Evolutionary conservation across 2,888 invertebrate genomes (phyloP), one percentile per base, ranked within the genome.

Genomic region (Sarcophaga subvicina): DNA sequence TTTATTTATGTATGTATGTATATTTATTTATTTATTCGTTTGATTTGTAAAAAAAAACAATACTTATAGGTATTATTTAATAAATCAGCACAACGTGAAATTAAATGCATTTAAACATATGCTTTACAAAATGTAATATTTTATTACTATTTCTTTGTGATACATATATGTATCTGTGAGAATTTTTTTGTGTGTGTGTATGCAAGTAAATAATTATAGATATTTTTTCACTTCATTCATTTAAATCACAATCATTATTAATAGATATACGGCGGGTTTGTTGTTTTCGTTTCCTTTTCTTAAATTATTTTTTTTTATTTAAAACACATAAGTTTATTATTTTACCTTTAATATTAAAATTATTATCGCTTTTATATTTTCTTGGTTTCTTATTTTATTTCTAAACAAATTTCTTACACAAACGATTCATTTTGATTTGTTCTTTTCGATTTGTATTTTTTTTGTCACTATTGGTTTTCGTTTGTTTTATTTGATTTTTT

Each of bases 161-260:
- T 37, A 49, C 14, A 49, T 14, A 49, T 49, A 49, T 49, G 6
- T 49, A 49, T 49, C 14, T 49, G 49, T 12, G 14, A 14, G 49
- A 49, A 49, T 14, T 14, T 49, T 14, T 11, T 0, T 14, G 4
- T 49, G 4, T 14, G 49, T 49, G 17, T 54, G 54, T 37, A 37
- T 37, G 37, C 37, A 37, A 37, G 37, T 79, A 69, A 79, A 79
- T 66, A 75, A 76, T 54, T 66, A 66, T 14, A n/a, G 45, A 22
- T 22, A 59, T 11, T 69, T 69, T 49, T 64, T 49, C 37, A 37
- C 37, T 10, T 11, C 4, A 79, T 11, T 73, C 22, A 25, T 76
- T 76, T 60, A 76, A 80, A 84, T 80, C 80, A 84, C 84, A 84
- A 84, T 70, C 75, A 66, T 66, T 62, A 59, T 60, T 59, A 64